Conservation (phyloP, 2,888 invertebrate species). For the Polylopha cassiicola region DNA sequence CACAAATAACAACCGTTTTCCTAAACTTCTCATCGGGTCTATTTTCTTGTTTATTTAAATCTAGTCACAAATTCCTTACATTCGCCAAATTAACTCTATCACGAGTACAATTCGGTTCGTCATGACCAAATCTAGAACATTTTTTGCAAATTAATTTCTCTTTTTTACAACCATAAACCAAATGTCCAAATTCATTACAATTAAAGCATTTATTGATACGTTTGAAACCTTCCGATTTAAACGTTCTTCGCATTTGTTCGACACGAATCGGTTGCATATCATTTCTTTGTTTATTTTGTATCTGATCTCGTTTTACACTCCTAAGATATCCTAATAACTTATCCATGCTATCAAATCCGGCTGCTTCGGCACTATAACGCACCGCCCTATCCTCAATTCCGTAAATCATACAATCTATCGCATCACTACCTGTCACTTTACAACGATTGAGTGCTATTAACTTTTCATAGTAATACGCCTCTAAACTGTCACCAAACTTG, state of each 20-base stretch:
- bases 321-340: slow-evolving; percentile 1
- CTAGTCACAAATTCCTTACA: background rate
- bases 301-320: background rate
- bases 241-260: background rate
- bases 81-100: background rate
- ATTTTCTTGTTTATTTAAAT: background rate
- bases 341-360: background rate
- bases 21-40: slow-evolving; percentile 1
- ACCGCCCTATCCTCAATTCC: background rate
- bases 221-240: background rate
- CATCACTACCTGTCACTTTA: background rate
- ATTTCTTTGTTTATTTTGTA: slow-evolving; percentile 1
- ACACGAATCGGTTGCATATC: background rate
- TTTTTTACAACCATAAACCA: background rate
- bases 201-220: background rate
- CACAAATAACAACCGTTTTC: background rate
- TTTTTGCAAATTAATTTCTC: background rate
- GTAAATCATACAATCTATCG: background rate
- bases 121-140: background rate
- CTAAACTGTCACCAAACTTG: slow-evolving; percentile 1
- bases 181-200: background rate
- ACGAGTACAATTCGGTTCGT: background rate
- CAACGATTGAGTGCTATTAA: slow-evolving; percentile 1
- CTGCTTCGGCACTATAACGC: background rate
- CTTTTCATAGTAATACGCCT: slow-evolving; percentile 1